Evolutionary conservation across 2,113 vertebrate species (phyloP), one percentile per base, ranked within the genome.

Genomic region (Gobiocypris rarus): DNA sequence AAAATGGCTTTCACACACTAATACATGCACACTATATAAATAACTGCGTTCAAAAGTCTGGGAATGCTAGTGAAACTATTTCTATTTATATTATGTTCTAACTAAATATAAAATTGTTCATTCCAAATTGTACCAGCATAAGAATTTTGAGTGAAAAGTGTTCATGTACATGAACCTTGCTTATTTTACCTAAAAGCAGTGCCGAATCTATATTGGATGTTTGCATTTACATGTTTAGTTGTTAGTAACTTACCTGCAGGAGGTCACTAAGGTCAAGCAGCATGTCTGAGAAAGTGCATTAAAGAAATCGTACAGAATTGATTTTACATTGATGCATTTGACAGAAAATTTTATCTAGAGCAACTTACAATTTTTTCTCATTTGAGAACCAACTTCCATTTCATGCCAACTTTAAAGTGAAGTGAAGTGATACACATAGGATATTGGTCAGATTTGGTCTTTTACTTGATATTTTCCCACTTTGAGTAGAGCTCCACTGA

Each of bases 181-280:
- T n/a, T n/a, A n/a, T n/a, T n/a, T n/a, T n/a, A n/a, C 17, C 17
- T 54, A 54, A 54, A 50, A 54, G 19, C 52, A 3, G 52, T 15
- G 4, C 14, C 1, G 4, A 15, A 50, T 50, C 48, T 50, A 50
- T 1, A 50, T 50, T 50, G 15, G 48, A 50, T 50, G n/a, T n/a
- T n/a, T 50, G 14, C 13, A 5, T 50, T 50, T 50, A 50, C 48
- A 50, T 15, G 48, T 50, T 50, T 50, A 15, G 48, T 5, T 50
- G 48, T 15, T 5, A 50, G 48, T 50, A 50, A 50, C 88, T 61
- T 93, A 99, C 98, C 97, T 99, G 98, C 76, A 99, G 91, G 86
- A 99, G 91, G 87, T 99, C 98, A 0, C 98, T 99, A 93, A 99
- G 95, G 83, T 99, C 97, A 56, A 99, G 94, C 75, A 99, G 94